Percentiles rank a stretch among this genome's conserved stretches.
Evolutionary conservation across 2,888 invertebrate genomes (phyloP).

Genomic region (Frankliniella fusca): DNA sequence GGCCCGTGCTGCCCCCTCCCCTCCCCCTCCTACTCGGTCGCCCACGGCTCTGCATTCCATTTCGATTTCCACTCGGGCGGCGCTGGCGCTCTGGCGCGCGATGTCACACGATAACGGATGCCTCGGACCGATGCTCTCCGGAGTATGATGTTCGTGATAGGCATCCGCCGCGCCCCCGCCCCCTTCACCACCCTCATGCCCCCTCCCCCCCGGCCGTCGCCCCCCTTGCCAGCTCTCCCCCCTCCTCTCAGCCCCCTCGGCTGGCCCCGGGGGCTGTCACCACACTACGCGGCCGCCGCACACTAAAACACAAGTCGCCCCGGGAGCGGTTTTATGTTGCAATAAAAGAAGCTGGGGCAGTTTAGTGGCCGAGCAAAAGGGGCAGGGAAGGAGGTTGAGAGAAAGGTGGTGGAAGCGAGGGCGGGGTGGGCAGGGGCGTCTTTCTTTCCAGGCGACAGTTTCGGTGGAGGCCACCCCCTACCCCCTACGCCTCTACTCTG

Average conservation of each 20-base stretch:
- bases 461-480: background rate
- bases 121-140: background rate
- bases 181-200: background rate
- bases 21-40: too few species aligned
- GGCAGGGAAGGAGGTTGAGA: background rate
- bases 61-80: background rate
- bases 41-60: background rate
- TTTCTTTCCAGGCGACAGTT: constrained; percentile 8
- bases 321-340: constrained; percentile 25
- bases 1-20: too few species aligned
- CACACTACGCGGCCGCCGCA: constrained; percentile 16
- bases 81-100: background rate
- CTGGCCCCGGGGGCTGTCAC: background rate
- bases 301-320: constrained; percentile 21
- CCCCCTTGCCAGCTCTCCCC: background rate
- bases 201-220: background rate
- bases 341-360: constrained; percentile 24
- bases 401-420: constrained; percentile 7
- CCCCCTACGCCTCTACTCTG: too few species aligned
- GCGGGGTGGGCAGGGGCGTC: background rate
- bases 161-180: background rate
- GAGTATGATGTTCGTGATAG: constrained; percentile 5
- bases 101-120: background rate
- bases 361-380: background rate
- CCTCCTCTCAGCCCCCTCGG: background rate